Evolutionary conservation across 2,113 vertebrate genomes (phyloP).

Genomic region (Chionodraco myersi): DNA sequence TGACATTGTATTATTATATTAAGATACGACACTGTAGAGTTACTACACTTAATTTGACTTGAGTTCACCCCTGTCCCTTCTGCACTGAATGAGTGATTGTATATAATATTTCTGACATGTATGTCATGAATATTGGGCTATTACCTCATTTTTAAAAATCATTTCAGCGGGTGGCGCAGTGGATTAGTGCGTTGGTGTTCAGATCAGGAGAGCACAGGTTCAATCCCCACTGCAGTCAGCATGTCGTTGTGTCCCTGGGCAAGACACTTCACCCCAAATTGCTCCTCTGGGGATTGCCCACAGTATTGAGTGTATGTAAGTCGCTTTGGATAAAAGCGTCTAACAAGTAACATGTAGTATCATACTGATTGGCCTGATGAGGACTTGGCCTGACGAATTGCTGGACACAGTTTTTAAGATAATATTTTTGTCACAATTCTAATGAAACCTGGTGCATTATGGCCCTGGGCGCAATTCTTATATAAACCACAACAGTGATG

Average conservation of each 20-base stretch:
- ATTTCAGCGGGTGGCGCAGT: not conserved
- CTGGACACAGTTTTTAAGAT: not conserved
- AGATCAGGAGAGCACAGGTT: no score
- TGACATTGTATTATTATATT: no score
- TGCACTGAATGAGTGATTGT: not conserved
- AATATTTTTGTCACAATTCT: not conserved
- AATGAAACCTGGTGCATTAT: conserved; percentile 1
- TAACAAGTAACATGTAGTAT: not conserved
- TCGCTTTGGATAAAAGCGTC: no score
- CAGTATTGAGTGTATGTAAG: no score
- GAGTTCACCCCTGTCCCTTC: no score
- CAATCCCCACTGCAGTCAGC: no score
- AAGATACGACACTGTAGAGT: no score
- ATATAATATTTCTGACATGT: not conserved
- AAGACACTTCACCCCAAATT: no score
- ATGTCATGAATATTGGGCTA: not conserved
- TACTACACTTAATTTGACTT: no score
- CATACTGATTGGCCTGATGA: not conserved
- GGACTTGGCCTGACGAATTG: not conserved
- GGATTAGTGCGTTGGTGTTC: no score
- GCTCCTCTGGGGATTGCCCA: no score
- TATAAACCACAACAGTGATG: not conserved
- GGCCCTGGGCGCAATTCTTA: not conserved
- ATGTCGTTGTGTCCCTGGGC: no score
- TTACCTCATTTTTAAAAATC: not conserved